Conservation (phyloP, 2,113 vertebrate genomes). For the Eidolon helvum region DNA sequence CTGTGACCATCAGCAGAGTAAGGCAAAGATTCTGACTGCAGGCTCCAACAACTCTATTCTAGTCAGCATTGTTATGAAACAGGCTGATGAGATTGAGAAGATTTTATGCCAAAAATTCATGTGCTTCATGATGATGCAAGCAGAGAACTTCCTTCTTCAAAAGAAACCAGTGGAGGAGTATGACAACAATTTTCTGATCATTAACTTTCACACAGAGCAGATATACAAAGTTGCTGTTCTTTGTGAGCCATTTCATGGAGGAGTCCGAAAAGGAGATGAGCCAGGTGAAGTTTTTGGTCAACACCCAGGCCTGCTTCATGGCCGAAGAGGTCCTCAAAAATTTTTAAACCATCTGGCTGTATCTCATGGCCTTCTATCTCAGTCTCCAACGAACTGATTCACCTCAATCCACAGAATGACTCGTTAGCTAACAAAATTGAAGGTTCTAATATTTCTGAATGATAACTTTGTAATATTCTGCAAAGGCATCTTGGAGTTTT, state of each 20-base stretch:
- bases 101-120: conserved; percentile 99
- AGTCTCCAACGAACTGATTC: conserved; percentile 4
- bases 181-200: conserved; percentile 99
- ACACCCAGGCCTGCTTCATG: conserved; percentile 95
- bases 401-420: neutral
- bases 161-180: conserved; percentile 99
- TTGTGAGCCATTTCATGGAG: conserved; percentile 99
- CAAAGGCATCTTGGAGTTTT: conserved; percentile 71
- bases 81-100: conserved; percentile 99
- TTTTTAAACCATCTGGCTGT: conserved; percentile 82
- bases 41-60: conserved; percentile 98
- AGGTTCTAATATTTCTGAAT: neutral
- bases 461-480: conserved; percentile 49
- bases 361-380: conserved; percentile 71
- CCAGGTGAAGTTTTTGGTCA: conserved; percentile 99
- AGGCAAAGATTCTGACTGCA: conserved; percentile 98
- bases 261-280: conserved; percentile 99
- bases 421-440: neutral
- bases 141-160: conserved; percentile 99
- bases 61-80: conserved; percentile 98
- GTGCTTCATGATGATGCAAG: conserved; percentile 99
- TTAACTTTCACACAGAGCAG: conserved; percentile 99
- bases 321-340: conserved; percentile 99
- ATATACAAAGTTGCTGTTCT: conserved; percentile 99
- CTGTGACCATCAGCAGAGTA: conserved; percentile 96